Evolutionary conservation across 2,113 vertebrate species (phyloP).

Genomic region (Elephantulus edwardii): DNA sequence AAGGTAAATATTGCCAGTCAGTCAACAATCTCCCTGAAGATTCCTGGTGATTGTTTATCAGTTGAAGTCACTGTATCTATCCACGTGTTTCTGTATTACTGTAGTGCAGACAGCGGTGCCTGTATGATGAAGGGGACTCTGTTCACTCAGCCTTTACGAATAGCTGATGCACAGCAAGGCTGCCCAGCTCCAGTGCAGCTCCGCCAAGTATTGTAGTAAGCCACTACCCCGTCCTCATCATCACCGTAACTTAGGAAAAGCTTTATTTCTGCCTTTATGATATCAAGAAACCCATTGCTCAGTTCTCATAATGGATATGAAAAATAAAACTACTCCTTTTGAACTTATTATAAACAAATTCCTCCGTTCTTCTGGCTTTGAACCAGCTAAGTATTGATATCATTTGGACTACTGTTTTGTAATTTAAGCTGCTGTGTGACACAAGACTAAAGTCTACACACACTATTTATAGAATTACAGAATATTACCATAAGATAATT

Average conservation of each 20-base stretch:
- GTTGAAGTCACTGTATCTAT: conserved; percentile 84
- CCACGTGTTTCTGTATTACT: conserved; percentile 91
- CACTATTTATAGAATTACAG: neutral
- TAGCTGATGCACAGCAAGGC: conserved; percentile 71
- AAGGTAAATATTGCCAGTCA: conserved; percentile 91
- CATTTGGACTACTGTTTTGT: neutral
- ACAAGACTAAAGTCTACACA: neutral
- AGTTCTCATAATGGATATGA: conserved; percentile 22
- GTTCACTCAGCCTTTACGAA: conserved; percentile 90
- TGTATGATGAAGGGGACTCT: conserved; percentile 94
- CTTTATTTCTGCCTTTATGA: neutral
- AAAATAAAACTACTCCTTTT: conserved; percentile 53
- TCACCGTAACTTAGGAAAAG: conserved; percentile 48
- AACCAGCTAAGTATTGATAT: conserved; percentile 6
- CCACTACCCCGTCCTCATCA: neutral
- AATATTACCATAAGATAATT: conserved; percentile 26
- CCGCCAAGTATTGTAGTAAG: conserved; percentile 84
- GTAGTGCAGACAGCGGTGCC: conserved; percentile 85
- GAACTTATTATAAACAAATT: conserved; percentile 55
- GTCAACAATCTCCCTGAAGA: conserved; percentile 83
- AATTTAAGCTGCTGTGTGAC: neutral
- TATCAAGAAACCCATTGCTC: neutral
- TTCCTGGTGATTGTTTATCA: conserved; percentile 83
- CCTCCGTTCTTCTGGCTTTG: conserved; percentile 22
- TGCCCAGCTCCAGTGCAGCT: conserved; percentile 82